Conservation (phyloP, 1,140 invertebrate genomes). For the Thaumetopoea pityocampa region DNA sequence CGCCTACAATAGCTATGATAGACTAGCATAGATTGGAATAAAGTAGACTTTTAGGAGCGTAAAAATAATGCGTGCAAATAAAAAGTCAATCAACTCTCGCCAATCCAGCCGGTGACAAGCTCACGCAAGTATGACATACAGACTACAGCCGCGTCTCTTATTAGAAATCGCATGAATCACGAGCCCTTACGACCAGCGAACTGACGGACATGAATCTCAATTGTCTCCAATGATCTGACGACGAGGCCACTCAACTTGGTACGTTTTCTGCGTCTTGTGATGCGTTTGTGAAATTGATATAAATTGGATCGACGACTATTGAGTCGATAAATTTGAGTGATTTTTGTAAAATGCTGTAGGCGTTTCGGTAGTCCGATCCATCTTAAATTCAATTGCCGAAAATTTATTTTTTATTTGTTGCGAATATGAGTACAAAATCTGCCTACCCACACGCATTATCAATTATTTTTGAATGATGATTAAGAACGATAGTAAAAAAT, state of each 20-base stretch:
- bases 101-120: slow-evolving; percentile 6
- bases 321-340: neutral
- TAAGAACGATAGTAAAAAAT: no score
- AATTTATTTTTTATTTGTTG: no score
- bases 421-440: no score
- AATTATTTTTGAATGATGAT: no score
- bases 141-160: slow-evolving; percentile 24
- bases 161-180: slow-evolving; percentile 41
- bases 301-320: neutral
- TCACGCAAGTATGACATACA: slow-evolving; percentile 32
- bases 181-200: slow-evolving; percentile 21
- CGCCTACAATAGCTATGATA: no score
- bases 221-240: slow-evolving; percentile 23
- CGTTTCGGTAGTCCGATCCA: no score
- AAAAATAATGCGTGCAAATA: slow-evolving; percentile 4
- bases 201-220: slow-evolving; percentile 51
- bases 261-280: slow-evolving; percentile 12
- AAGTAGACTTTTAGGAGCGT: neutral
- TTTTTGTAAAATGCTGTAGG: no score
- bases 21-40: neutral
- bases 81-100: neutral
- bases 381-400: no score
- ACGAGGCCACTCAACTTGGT: slow-evolving; percentile 20
- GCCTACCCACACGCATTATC: no score
- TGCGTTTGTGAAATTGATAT: neutral